Base-by-base conservation (phyloP, 2,113 vertebrate genomes). In the Prolemur simus region DNA sequence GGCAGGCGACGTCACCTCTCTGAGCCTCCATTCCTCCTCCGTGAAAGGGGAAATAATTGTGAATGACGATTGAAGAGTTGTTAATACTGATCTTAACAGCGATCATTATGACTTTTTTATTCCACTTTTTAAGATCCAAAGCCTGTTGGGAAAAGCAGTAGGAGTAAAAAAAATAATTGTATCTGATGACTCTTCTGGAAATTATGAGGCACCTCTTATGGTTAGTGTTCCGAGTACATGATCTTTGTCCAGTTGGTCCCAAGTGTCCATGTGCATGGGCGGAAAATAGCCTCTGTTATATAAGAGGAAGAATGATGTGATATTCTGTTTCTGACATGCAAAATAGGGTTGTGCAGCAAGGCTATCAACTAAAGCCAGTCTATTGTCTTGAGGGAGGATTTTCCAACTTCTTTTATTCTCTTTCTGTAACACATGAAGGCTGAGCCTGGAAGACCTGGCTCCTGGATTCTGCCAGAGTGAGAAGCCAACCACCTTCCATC, bases 201-300 rank as follows among this genome's bases (percentile, higher is more conserved):
- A 88, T 39, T 3, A 32, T 0, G 32, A 88, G 25, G 45, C 3
- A 27, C 20, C 32, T 87, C 23, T 27, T 42, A 27, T 20, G 4
- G 8, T 39, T 39, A 71, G 13, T 25, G 20, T 34, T 60, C 27
- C 0, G 11, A 93, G 45, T 29, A 6, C 3, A 4, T 21, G 39
- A 21, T 23, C 58, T 47, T 23, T 47, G 80, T 49, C 68, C 45
- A 14, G 0, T 9, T 20, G 5, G 45, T 13, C 49, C 52, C 64
- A 15, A 39, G 52, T 49, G 47, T 14, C 77, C 1, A 0, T 58
- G 27, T 8, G 17, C 13, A 3, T 0, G 4, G 13, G 54, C 37
- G 11, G 39, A 34, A 73, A 27, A 21, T 2, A 3, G 37, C 13
- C 11, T 32, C 45, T 25, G 49, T 89, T n/a, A 66, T 5, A 5